These are phyloP conservation scores for Eubasilissa splendida DNA, from an alignment of 2,888 invertebrate species.

Conservation along the genomic window DNA sequence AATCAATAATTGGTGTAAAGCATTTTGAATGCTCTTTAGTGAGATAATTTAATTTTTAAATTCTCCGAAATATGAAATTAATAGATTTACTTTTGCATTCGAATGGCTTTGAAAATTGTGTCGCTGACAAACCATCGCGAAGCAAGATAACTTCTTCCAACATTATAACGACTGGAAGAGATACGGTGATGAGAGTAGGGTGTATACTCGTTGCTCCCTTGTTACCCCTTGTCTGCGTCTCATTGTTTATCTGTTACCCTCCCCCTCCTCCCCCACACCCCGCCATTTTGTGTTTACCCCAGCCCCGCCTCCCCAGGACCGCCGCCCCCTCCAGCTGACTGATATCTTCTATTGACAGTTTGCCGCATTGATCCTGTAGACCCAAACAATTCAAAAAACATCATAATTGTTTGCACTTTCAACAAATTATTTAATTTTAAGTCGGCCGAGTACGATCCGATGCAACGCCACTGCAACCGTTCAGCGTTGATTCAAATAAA, in stretches of 20 bases:
- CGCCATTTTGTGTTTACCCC: slow-evolving; percentile 55
- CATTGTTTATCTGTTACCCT: slow-evolving; percentile 78
- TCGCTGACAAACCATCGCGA: not conserved
- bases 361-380: slow-evolving; percentile 49
- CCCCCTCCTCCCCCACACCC: slow-evolving; percentile 66
- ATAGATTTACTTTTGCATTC: no score
- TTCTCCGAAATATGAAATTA: no score
- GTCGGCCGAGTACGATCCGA: no score
- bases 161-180: not conserved
- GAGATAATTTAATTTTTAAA: no score
- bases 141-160: slow-evolving; percentile 12
- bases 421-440: no score
- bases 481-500: no score
- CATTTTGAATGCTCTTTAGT: no score
- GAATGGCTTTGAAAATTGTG: no score
- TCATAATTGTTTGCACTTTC: slow-evolving; percentile 51
- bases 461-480: no score
- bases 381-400: slow-evolving; percentile 11
- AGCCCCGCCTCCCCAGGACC: slow-evolving; percentile 39
- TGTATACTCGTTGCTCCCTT: slow-evolving; percentile 57
- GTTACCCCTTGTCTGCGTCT: slow-evolving; percentile 83
- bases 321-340: slow-evolving; percentile 50
- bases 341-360: slow-evolving; percentile 50
- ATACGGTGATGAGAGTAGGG: slow-evolving; percentile 58
- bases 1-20: no score